Evolutionary conservation across 35 echinoderm and acorn worm species (phyloP).

Genomic region (Lytechinus pictus): DNA sequence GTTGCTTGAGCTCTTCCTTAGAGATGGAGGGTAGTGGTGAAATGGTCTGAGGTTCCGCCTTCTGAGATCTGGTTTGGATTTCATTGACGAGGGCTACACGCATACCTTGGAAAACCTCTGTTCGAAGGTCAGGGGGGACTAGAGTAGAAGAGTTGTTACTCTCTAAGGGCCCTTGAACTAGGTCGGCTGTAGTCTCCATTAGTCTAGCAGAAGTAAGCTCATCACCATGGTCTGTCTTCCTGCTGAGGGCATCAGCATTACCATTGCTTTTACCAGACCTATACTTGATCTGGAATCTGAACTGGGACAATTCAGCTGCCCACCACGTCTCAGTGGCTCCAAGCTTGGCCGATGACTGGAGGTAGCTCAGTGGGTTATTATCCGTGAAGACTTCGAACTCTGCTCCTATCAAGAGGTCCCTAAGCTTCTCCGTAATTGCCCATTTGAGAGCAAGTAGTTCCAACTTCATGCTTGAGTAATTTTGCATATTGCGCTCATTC

Average conservation of each 20-base stretch:
- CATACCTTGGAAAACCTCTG: neutral
- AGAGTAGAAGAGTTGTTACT: neutral
- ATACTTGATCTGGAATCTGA: constrained; percentile 69
- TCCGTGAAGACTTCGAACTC: constrained; percentile 71
- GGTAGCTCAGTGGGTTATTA: constrained; percentile 76
- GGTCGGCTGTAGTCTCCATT: neutral
- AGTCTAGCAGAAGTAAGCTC: constrained; percentile 18
- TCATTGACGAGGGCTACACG: neutral
- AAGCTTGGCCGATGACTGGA: constrained; percentile 69
- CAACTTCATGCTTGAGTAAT: constrained; percentile 78
- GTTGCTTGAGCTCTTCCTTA: neutral
- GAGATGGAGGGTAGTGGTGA: neutral
- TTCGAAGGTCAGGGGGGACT: neutral
- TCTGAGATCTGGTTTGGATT: neutral
- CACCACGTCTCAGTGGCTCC: constrained; percentile 70
- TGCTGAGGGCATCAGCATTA: constrained; percentile 64
- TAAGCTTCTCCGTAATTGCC: constrained; percentile 77
- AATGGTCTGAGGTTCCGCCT: neutral
- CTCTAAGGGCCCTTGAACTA: neutral
- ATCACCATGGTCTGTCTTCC: constrained; percentile 17
- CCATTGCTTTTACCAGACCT: constrained; percentile 56
- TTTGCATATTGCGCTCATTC: constrained; percentile 67
- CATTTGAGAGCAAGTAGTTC: constrained; percentile 73
- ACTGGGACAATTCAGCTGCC: constrained; percentile 65
- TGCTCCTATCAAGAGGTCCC: constrained; percentile 65